Evolutionary conservation across 2,888 invertebrate species (phyloP).

Genomic region (Amphimallon solstitiale): DNA sequence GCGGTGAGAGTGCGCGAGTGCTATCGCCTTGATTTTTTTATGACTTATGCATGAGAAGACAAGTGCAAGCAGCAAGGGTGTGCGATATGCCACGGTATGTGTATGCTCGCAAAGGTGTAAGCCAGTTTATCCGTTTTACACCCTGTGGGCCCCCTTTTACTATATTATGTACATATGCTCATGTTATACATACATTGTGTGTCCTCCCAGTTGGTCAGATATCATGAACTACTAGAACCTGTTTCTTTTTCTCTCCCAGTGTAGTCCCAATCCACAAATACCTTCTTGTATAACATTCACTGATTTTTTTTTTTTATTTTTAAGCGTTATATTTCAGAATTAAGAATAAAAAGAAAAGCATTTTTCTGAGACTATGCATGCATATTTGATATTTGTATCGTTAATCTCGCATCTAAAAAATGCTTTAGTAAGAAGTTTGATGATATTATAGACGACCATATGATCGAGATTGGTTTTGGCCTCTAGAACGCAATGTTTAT

Average conservation of each 20-base stretch:
- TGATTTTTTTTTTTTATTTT: background rate
- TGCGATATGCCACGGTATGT: conserved; percentile 52
- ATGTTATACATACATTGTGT: conserved; percentile 3
- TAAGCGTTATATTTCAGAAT: too few relatives aligned
- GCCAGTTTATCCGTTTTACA: conserved; percentile 39
- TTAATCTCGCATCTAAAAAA: too few relatives aligned
- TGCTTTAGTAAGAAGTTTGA: too few relatives aligned
- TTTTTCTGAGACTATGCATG: too few relatives aligned
- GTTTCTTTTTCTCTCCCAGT: conserved; percentile 1
- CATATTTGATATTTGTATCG: too few relatives aligned
- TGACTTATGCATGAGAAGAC: conserved; percentile 50
- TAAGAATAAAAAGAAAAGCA: too few relatives aligned
- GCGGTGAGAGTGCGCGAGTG: conserved; percentile 33
- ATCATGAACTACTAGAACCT: conserved; percentile 4
- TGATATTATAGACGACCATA: too few relatives aligned
- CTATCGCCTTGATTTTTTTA: conserved; percentile 30
- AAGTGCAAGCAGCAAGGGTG: conserved; percentile 47
- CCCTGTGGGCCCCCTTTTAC: conserved; percentile 31
- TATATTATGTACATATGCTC: conserved; percentile 20
- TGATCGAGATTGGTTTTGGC: too few relatives aligned
- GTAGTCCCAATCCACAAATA: background rate
- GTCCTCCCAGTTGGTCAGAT: conserved; percentile 17
- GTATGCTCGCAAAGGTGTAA: conserved; percentile 38
- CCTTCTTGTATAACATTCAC: background rate
- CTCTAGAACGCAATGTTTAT: too few relatives aligned